Evolutionary conservation across 2,888 invertebrate species (phyloP), one percentile per base, ranked within the genome.

Genomic region (Therioaphis trifolii): DNA sequence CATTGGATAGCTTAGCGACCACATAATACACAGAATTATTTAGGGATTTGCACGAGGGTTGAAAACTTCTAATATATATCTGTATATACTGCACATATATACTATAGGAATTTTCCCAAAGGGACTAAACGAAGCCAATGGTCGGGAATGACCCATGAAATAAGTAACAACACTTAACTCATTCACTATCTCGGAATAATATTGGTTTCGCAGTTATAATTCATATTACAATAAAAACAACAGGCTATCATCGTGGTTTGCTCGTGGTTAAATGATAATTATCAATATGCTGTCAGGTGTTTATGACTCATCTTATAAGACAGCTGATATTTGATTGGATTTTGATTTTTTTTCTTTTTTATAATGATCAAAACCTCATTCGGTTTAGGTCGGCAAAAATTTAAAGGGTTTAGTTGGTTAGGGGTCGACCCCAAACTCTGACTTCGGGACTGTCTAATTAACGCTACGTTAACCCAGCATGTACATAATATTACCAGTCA

Each of bases 21-120:
- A 82, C 61, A 82, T 72, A 79, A 82, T 82, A 72, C 72, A 49
- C 49, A 72, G 61, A 82, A 82, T 82, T 82, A 82, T 82, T 82
- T 82, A 4, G 49, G 72, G 72, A 82, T 82, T 82, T 82, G 49
- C 72, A 74, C 49, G 35, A 71, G 69, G 79, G 79, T 80, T 27
- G 29, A 21, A 58, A 71, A 71, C 35, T 72, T 72, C 11, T 63
- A 24, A n/a, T 71, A 58, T 46, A 49, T 66, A 21, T 76, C 46
- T 63, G 49, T 75, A 43, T 55, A 21, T 55, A 74, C 55, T n/a
- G 35, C 21, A 35, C 14, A n/a, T 21, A 15, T 55, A 55, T 55
- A 35, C 21, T 46, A n/a, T 4, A n/a, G 49, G 71, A 72, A 82
- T 82, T 52, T 58, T 49, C 80, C 63, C 72, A 29, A 72, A 72